These are phyloP conservation scores for Urocyon cinereoargenteus DNA, from an alignment of 2,797 vertebrate genomes.

Conservation along the genomic window DNA sequence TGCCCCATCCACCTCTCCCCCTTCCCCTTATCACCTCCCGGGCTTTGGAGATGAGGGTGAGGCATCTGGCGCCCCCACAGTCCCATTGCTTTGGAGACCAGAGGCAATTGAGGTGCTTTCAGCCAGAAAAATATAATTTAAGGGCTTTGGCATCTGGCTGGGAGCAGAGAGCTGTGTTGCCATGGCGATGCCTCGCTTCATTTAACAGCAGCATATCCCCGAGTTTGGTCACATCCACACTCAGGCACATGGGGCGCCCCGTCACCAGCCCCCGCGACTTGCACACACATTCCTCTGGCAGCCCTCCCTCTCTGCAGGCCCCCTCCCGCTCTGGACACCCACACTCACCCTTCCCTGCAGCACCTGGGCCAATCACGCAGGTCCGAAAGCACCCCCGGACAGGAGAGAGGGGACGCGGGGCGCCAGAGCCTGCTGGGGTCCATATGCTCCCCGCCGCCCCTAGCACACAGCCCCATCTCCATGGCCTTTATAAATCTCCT, in stretches of 20 bases:
- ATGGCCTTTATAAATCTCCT: background rate
- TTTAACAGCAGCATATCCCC: slow-evolving; percentile 83
- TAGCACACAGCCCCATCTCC: background rate
- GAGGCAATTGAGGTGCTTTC: slow-evolving; percentile 65
- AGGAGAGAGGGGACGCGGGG: background rate
- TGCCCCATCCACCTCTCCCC: background rate
- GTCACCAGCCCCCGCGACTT: background rate
- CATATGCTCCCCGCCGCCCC: background rate
- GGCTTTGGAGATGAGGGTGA: slow-evolving; percentile 58
- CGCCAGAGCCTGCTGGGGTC: background rate
- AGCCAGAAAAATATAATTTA: slow-evolving; percentile 76
- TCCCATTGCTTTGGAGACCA: slow-evolving; percentile 67
- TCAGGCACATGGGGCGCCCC: slow-evolving; percentile 40
- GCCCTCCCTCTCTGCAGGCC: background rate
- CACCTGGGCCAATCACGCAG: rapidly evolving
- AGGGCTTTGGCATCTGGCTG: slow-evolving; percentile 80
- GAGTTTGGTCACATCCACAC: slow-evolving; percentile 70
- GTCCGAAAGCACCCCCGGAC: background rate
- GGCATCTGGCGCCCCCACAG: slow-evolving; percentile 35
- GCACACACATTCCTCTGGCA: background rate
- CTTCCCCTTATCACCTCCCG: background rate
- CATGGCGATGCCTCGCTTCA: slow-evolving; percentile 84
- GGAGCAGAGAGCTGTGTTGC: slow-evolving; percentile 76
- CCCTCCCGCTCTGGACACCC: background rate
- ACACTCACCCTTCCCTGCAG: background rate